Percentiles rank a stretch among this genome's conserved stretches.
Conservation (phyloP, 2,888 invertebrate species). For the Macropis europaea region DNA sequence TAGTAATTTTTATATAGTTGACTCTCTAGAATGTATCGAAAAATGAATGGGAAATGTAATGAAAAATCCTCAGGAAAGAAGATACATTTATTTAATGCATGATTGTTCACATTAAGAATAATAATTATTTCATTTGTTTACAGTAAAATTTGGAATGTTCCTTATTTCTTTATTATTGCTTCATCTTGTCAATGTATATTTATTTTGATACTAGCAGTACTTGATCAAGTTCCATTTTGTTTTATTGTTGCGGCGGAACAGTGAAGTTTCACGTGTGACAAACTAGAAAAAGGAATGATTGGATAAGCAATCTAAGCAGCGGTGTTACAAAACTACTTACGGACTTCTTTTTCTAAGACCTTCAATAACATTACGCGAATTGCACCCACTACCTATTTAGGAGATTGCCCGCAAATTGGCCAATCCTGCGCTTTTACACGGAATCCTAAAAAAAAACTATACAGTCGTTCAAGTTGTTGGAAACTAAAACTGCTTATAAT, state of each 20-base stretch:
- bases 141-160: no score
- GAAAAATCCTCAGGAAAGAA: no score
- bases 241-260: neutral
- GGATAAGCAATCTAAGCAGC: conserved; percentile 41
- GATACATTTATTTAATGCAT: no score
- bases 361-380: conserved; percentile 45
- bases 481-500: no score
- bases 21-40: no score
- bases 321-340: conserved; percentile 31
- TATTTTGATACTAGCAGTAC: neutral
- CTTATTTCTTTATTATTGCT: neutral
- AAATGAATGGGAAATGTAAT: no score
- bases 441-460: conserved; percentile 16
- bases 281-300: conserved; percentile 18
- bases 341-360: conserved; percentile 31
- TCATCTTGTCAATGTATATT: neutral
- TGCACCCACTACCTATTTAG: conserved; percentile 30
- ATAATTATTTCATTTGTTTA: no score
- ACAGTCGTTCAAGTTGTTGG: no score
- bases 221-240: neutral
- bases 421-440: neutral
- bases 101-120: no score
- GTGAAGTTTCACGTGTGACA: conserved; percentile 19
- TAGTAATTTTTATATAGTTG: no score
- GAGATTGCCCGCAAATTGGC: conserved; percentile 33